Conservation (phyloP, 2,797 vertebrate genomes). For the Notolabrus celidotus region DNA sequence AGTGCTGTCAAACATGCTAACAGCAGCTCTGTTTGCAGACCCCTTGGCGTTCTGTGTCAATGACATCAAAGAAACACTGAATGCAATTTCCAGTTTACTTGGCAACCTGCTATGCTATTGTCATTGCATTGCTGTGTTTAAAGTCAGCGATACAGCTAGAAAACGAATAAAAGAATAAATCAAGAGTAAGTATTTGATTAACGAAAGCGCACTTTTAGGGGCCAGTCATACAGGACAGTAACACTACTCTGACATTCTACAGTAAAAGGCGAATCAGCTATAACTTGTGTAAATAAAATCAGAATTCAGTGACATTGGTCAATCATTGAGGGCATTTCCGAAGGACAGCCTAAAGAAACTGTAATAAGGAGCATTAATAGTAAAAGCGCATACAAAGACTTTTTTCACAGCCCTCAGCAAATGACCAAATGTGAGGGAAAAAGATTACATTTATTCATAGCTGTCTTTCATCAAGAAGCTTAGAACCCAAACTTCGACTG, state of each 20-base stretch:
- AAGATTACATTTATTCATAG: slow-evolving; percentile 86
- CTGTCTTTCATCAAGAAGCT: slow-evolving; percentile 84
- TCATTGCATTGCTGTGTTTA: too few species aligned
- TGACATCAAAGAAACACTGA: too few species aligned
- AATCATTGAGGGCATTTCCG: slow-evolving; percentile 42
- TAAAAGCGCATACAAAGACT: slow-evolving; percentile 71
- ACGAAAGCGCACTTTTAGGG: too few species aligned
- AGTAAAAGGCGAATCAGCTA: background rate
- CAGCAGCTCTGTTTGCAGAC: too few species aligned
- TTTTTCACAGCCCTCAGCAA: slow-evolving; percentile 74
- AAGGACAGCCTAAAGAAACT: slow-evolving; percentile 60
- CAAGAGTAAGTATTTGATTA: too few species aligned
- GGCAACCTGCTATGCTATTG: too few species aligned
- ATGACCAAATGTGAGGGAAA: slow-evolving; percentile 76
- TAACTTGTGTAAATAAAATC: slow-evolving; percentile 37
- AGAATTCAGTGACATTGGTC: slow-evolving; percentile 39
- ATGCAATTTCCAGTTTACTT: background rate
- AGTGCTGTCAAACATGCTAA: too few species aligned
- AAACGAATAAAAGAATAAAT: too few species aligned
- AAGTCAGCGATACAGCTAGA: too few species aligned
- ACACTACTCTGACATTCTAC: too few species aligned
- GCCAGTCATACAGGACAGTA: too few species aligned
- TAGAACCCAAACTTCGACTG: slow-evolving; percentile 82
- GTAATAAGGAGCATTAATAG: slow-evolving; percentile 72
- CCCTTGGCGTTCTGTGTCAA: too few species aligned